These are phyloP conservation scores for Vulpes ferrilata DNA, from an alignment of 2,113 vertebrate species.

Conservation along the genomic window DNA sequence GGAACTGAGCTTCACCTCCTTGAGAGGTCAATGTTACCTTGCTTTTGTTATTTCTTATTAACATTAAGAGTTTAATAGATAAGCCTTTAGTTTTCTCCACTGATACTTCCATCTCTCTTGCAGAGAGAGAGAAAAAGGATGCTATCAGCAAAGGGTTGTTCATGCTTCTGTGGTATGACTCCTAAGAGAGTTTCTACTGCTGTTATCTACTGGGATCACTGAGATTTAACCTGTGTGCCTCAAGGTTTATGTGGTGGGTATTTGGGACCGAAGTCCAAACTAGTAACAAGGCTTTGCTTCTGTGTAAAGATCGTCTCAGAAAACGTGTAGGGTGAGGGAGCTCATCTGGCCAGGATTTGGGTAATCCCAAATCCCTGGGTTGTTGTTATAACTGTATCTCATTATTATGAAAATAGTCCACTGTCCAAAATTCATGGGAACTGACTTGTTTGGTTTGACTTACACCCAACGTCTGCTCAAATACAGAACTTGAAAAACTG, in stretches of 20 bases:
- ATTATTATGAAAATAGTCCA: background rate
- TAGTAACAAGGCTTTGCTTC: background rate
- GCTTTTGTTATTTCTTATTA: background rate
- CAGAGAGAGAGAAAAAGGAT: background rate
- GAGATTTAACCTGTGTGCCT: background rate
- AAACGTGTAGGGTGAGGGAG: background rate
- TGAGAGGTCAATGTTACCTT: background rate
- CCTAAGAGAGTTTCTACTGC: background rate
- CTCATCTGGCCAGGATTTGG: background rate
- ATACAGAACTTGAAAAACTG: background rate
- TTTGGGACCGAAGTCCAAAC: background rate
- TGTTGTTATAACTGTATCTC: background rate
- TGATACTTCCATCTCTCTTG: background rate
- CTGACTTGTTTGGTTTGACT: background rate
- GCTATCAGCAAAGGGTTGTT: background rate
- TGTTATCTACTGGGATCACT: background rate
- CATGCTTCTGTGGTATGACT: background rate
- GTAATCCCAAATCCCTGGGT: background rate
- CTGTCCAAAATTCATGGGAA: background rate
- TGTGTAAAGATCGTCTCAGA: background rate
- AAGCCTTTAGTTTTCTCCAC: background rate
- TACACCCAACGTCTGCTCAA: background rate
- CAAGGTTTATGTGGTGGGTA: background rate
- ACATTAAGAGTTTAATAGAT: background rate
- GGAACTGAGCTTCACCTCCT: background rate